Percentiles rank a stretch among this genome's conserved stretches.
Evolutionary conservation across 2,113 vertebrate species (phyloP).

Genomic region (Neolamprologus fasciatus): DNA sequence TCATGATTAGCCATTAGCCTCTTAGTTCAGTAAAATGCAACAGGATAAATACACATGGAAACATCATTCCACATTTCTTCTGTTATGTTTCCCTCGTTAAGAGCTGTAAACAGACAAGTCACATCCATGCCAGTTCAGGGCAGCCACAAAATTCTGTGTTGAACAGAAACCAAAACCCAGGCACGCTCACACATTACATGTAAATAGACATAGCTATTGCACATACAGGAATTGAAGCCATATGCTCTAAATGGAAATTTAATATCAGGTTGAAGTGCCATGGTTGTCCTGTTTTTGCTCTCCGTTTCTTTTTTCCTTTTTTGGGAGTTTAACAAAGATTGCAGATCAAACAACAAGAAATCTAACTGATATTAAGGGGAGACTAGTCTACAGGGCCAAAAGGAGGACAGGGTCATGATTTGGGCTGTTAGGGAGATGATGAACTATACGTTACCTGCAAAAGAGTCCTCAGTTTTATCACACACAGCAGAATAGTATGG

Average conservation of each 20-base stretch:
- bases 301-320: slow-evolving; percentile 22
- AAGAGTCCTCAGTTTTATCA: slow-evolving; percentile 71
- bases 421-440: slow-evolving; percentile 4
- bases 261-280: slow-evolving; percentile 32
- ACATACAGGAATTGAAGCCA: slow-evolving; percentile 73
- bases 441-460: slow-evolving; percentile 79
- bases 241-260: slow-evolving; percentile 30
- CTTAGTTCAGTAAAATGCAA: slow-evolving; percentile 51
- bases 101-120: slow-evolving; percentile 26
- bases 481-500: slow-evolving; percentile 68
- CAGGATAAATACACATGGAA: slow-evolving; percentile 51
- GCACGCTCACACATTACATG: slow-evolving; percentile 3
- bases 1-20: background rate
- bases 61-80: slow-evolving; percentile 35
- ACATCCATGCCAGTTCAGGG: slow-evolving; percentile 43
- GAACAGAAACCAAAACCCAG: slow-evolving; percentile 18
- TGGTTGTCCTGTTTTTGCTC: slow-evolving; percentile 31
- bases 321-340: background rate
- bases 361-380: background rate
- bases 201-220: slow-evolving; percentile 64
- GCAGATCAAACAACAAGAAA: slow-evolving; percentile 27
- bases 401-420: background rate
- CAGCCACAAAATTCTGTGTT: slow-evolving; percentile 23
- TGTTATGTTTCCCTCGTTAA: background rate
- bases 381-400: background rate